These are phyloP conservation scores for Tricholauxania praeusta DNA, from an alignment of 2,888 invertebrate species.

Conservation along the genomic window DNA sequence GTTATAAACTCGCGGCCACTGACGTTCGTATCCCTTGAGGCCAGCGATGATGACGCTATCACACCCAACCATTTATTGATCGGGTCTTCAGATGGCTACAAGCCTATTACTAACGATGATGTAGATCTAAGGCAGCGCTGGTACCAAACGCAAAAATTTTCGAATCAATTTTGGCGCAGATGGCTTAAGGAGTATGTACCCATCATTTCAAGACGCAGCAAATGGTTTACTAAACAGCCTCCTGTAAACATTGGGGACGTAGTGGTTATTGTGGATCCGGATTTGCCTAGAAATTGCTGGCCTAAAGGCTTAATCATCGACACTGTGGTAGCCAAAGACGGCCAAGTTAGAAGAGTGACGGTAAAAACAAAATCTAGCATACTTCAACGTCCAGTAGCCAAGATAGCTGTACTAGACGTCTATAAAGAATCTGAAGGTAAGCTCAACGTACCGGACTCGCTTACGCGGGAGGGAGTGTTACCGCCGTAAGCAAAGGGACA, in stretches of 20 bases:
- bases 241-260: constrained; percentile 36
- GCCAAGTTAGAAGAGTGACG: constrained; percentile 37
- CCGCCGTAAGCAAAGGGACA: background rate
- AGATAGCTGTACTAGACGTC: constrained; percentile 39
- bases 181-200: constrained; percentile 39
- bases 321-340: constrained; percentile 33
- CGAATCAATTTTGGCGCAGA: constrained; percentile 36
- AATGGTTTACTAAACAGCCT: constrained; percentile 37
- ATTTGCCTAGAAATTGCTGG: constrained; percentile 38
- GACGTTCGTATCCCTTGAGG: constrained; percentile 43
- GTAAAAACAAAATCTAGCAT: constrained; percentile 31
- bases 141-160: constrained; percentile 40
- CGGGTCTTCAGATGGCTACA: constrained; percentile 19
- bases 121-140: constrained; percentile 38
- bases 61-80: constrained; percentile 43
- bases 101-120: constrained; percentile 18
- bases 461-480: constrained; percentile 8
- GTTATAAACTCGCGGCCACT: constrained; percentile 43
- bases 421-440: background rate
- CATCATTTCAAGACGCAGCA: constrained; percentile 31
- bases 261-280: constrained; percentile 39
- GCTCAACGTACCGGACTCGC: constrained; percentile 5
- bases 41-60: constrained; percentile 41
- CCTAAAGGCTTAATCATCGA: constrained; percentile 38
- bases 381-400: constrained; percentile 30